These are phyloP conservation scores for Sebastolobus altivelis DNA, from an alignment of 2,797 vertebrate genomes.

Conservation along the genomic window DNA sequence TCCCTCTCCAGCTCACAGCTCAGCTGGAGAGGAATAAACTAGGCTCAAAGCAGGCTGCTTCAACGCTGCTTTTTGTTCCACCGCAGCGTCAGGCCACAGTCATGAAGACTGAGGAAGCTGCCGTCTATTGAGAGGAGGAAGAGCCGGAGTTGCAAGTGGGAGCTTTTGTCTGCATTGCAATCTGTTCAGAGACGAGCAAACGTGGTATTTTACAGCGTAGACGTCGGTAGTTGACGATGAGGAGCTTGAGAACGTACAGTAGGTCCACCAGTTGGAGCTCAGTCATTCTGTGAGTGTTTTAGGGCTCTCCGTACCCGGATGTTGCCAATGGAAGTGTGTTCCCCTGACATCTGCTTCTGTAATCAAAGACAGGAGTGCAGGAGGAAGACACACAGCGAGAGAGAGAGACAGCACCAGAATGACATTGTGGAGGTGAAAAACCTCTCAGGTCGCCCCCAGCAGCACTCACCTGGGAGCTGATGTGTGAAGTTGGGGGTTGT, in stretches of 20 bases:
- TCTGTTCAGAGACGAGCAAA: slow-evolving; percentile 34
- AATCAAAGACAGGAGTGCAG: slow-evolving; percentile 57
- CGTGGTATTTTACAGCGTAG: background rate
- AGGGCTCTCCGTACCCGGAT: slow-evolving; percentile 25
- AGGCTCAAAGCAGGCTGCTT: slow-evolving; percentile 38
- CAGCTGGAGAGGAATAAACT: slow-evolving; percentile 60
- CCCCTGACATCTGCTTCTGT: slow-evolving; percentile 54
- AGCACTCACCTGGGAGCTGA: slow-evolving; percentile 75
- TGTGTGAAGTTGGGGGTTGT: slow-evolving; percentile 65
- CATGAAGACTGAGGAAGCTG: slow-evolving; percentile 6
- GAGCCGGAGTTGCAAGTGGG: slow-evolving; percentile 5
- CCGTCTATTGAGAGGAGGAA: slow-evolving; percentile 17
- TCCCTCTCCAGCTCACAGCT: slow-evolving; percentile 45
- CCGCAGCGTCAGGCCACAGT: slow-evolving; percentile 8
- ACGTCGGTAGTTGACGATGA: background rate
- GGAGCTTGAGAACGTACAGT: background rate
- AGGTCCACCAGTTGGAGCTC: slow-evolving; percentile 24
- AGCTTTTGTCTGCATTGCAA: slow-evolving; percentile 33
- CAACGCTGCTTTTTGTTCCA: slow-evolving; percentile 53
- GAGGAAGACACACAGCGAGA: slow-evolving; percentile 30
- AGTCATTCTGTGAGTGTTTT: slow-evolving; percentile 19
- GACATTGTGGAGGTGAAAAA: slow-evolving; percentile 81
- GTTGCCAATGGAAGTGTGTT: slow-evolving; percentile 32
- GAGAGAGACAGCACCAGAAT: slow-evolving; percentile 58
- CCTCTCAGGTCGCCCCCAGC: slow-evolving; percentile 73